Evolutionary conservation across 2,888 invertebrate species (phyloP), one percentile per base, ranked within the genome.

Genomic region (Baccha elongata): DNA sequence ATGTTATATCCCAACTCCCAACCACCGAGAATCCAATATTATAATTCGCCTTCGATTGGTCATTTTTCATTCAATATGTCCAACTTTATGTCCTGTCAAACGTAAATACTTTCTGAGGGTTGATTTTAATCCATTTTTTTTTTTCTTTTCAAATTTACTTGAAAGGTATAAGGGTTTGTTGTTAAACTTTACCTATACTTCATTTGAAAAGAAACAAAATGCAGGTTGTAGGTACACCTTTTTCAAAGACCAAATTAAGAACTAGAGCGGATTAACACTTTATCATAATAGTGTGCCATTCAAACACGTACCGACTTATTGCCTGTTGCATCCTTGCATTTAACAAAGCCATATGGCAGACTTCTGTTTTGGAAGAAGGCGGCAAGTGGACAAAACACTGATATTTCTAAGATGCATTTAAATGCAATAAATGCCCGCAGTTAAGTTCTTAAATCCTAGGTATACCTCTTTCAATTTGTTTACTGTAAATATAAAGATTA

Each of bases 401-500:
- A 13, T n/a, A 53, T 53, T 37, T 55, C 0, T 1, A 64, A 42
- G 64, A 58, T 73, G 42, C 42, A 29, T 44, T 64, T 10, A 68
- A 79, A 79, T 65, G 46, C 42, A 69, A 67, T 69, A 73, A 72
- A 79, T 53, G 21, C 29, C n/a, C 17, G 5, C 5, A n/a, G 26
- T 71, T 46, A 62, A 64, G 74, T 60, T 72, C 76, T 58, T 58
- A 29, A 32, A 32, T 23, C 62, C 19, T n/a, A n/a, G n/a, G 4
- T 6, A 2, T 23, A 44, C 29, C 40, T 11, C 3, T 37, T 42
- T 15, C 21, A 58, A 74, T 86, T 84, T 89, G 88, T 89, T 90
- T 89, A 90, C 88, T 86, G 87, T 88, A 86, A 85, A 87, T 87
- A 89, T 89, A 86, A 89, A 87, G 87, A 88, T 89, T 88, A 89